Evolutionary conservation across 1,140 invertebrate genomes (phyloP), one percentile per base, ranked within the genome.

Genomic region (Pteromalus puparum): DNA sequence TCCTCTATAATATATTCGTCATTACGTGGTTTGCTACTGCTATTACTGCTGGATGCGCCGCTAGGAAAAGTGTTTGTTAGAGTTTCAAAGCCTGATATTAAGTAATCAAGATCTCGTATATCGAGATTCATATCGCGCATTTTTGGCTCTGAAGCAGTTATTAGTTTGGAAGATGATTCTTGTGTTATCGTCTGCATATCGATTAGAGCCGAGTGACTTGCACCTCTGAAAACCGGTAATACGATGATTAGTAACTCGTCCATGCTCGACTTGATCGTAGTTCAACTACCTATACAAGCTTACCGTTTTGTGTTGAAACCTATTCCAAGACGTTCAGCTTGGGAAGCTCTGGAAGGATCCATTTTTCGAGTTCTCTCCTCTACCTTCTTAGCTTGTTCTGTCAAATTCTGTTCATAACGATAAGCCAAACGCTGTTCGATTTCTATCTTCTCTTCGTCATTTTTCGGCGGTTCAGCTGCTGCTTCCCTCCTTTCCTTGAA

Each of bases 161-260:
- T 89, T 73, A 89, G 81, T 61, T 92, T 92, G 1, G 88, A 88
- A 28, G 90, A 90, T 21, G 88, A 87, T 87, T 97, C 97, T 93
- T 99, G 98, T 90, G 98, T 96, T 88, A 99, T 98, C 9, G 95
- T 95, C 88, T 97, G 95, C 98, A 99, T 99, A 90, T 99, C 98
- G 77, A 95, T 96, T 68, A 98, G 91, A 15, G 97, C 98, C 13
- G 98, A 99, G 94, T 99, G 99, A 87, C 97, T 98, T 61, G 98
- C 95, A 84, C 95, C 96, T 85, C 96, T 96, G 87, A n/a, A 92
- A 91, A 91, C 42, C 42, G 9, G 24, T 76, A 48, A 48, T 4
- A 7, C 7, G 4, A 74, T 74, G 13, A 74, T 74, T 38, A 74
- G 30, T 74, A 42, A 42, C 12, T 38, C 5, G 34, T 74, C 42